Conservation (phyloP, 2,113 vertebrate genomes). For the Neotragus moschatus region DNA sequence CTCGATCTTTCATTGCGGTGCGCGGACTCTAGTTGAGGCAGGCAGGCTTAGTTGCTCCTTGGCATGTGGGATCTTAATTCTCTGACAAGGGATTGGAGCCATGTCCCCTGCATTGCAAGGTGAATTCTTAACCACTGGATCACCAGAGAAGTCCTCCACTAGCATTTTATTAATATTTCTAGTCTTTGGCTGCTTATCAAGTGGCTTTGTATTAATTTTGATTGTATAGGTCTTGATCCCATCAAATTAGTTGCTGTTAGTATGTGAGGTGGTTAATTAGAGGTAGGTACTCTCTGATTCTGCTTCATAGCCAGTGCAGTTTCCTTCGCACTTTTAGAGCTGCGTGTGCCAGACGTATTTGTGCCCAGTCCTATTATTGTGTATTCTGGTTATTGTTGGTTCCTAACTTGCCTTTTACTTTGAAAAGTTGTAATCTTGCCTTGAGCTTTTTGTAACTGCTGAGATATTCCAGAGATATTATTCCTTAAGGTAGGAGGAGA, state of each 20-base stretch:
- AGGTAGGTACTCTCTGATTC: not conserved
- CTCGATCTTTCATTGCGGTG: not conserved
- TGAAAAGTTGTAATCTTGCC: not conserved
- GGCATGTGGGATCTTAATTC: not conserved
- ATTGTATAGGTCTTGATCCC: not conserved
- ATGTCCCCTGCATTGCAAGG: not conserved
- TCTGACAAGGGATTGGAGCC: not conserved
- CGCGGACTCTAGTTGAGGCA: not conserved
- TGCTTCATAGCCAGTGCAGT: not conserved
- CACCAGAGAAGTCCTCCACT: not conserved
- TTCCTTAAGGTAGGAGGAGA: not conserved
- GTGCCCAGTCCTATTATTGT: not conserved
- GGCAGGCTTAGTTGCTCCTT: not conserved
- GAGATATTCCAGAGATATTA: not conserved
- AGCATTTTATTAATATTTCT: not conserved
- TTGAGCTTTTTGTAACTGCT: conserved; percentile 29
- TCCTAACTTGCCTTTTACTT: not conserved
- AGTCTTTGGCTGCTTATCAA: conserved; percentile 12
- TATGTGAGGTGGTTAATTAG: not conserved
- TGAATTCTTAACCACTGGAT: not conserved
- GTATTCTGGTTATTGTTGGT: not conserved
- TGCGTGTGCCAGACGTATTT: not conserved
- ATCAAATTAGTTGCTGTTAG: not conserved
- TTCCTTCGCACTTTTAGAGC: not conserved
- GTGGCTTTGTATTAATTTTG: not conserved